A percentile compares a stretch with the other conserved stretches of the same genome.
phyloP scores from a whole-genome alignment of 2,797 vertebrate species.

The Clarias laeviceps region DNA sequence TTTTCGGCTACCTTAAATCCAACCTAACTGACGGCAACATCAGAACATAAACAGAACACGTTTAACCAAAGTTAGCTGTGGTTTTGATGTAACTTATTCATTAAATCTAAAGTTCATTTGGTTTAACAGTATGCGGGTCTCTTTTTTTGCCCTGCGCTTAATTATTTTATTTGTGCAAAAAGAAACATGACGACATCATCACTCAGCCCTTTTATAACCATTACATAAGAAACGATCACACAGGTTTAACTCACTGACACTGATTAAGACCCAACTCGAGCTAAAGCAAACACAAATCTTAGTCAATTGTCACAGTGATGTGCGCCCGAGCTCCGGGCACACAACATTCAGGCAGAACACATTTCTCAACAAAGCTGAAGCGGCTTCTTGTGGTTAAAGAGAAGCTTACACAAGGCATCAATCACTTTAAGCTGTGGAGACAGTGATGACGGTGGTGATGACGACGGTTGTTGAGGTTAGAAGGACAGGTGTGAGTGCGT shows the following conservation, averaged over 20 bases:
- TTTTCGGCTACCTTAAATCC: not conserved
- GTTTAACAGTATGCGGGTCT: not conserved
- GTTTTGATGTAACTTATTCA: not conserved
- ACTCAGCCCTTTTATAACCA: not conserved
- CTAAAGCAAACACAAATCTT: not conserved
- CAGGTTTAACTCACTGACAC: not conserved
- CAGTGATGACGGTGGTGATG: not conserved
- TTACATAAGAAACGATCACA: not conserved
- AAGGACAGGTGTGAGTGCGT: slow-evolving; percentile 13
- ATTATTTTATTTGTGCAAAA: not conserved
- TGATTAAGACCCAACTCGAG: not conserved
- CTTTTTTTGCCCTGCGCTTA: not conserved
- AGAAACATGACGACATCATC: too few relatives aligned
- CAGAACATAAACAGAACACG: not conserved
- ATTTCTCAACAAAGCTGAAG: not conserved
- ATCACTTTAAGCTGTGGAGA: slow-evolving; percentile 1
- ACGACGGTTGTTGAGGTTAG: not conserved
- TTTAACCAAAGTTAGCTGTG: not conserved
- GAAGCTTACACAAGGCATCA: not conserved
- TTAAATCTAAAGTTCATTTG: too few relatives aligned
- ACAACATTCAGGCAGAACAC: not conserved
- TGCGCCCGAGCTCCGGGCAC: not conserved
- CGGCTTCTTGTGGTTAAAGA: not conserved
- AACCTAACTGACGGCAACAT: too few relatives aligned
- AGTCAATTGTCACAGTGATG: not conserved